Evolutionary conservation across 2,113 vertebrate genomes (phyloP), one percentile per base, ranked within the genome.

Genomic region (Eptesicus fuscus): DNA sequence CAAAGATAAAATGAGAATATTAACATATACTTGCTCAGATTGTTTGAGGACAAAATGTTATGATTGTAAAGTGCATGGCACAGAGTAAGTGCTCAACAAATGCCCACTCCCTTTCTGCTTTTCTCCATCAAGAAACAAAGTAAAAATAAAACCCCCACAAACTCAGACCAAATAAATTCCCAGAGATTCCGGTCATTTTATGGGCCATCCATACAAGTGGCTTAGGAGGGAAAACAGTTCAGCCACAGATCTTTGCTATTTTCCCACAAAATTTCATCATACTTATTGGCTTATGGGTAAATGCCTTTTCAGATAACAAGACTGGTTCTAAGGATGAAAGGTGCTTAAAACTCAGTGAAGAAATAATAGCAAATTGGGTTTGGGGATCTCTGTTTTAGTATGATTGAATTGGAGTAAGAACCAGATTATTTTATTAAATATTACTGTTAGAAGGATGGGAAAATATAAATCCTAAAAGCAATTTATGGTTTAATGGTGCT

Each of bases 401-500:
- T 78, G 83, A 87, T 70, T 96, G 85, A 49, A 74, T 85, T 95
- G 61, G 76, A 96, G 69, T 69, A 51, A 91, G 65, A 93, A 18
- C 11, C 67, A 85, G 71, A 91, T 95, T 42, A 67, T 96, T 97
- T 95, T 61, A 20, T 94, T 71, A 92, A 96, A 80, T 37, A 47
- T 44, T 85, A 87, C 49, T 59, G 94, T 71, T 83, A 95, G 95
- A 84, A 96, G 63, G 53, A 95, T 95, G 32, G 42, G 59, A 87
- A 96, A 91, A 95, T 88, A 95, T 32, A 97, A 73, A 80, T 51
- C 91, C 94, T 95, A 61, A 96, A 92, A 95, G 61, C 49, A 93
- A 82, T 97, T 97, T 97, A 56, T 90, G 40, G 85, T 40, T 96
- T 97, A 23, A 73, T 18, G 53, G 77, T 0, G 18, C 40, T 77